Evolutionary conservation across 2,888 invertebrate species (phyloP), one percentile per base, ranked within the genome.

Genomic region (Trileptium ribeirensis): DNA sequence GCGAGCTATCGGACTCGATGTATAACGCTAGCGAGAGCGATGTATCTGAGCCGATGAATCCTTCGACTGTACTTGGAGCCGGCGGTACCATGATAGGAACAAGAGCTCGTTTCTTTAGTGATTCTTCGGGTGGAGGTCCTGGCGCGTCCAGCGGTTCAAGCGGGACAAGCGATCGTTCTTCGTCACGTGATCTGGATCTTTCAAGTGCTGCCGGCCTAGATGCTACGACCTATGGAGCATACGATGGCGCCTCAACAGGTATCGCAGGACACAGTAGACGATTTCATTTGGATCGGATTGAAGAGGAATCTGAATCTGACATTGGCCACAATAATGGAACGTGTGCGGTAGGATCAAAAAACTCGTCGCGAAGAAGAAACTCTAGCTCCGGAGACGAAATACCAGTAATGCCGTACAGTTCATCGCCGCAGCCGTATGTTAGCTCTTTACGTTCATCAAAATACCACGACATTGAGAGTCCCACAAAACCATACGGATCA

Each of bases 11-110:
- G 64, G 81, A 81, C 74, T 67, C 70, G 34, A 37, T 81, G 15
- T 81, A 81, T 37, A 80, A 64, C 36, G 81, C 81, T 38, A 81
- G 81, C 64, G 81, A 81, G 34, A 81, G 81, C 34, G 81, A 81
- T 34, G 2, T 40, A 1, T 79, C 79, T 31, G 64, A 78, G 51
- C 33, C 1, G 1, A 31, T n/a, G 8, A 2, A 29, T 15, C 29
- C 29, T 67, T 15, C 8, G 15, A 29, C 31, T n/a, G n/a, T 70
- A 70, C 34, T 3, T 70, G 31, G 31, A n/a, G 36, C 38, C 36
- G 77, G 39, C 38, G 38, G 39, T 8, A 38, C 36, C 77, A 29
- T 36, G 2, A 8, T 36, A 24, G 38, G 37, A 8, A n/a, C 2
- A 3, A 36, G 37, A 38, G 39, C 3, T 37, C 3, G 37, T 36